Base-by-base conservation (phyloP, 1,140 invertebrate genomes). In the Drosophila baimaii region DNA sequence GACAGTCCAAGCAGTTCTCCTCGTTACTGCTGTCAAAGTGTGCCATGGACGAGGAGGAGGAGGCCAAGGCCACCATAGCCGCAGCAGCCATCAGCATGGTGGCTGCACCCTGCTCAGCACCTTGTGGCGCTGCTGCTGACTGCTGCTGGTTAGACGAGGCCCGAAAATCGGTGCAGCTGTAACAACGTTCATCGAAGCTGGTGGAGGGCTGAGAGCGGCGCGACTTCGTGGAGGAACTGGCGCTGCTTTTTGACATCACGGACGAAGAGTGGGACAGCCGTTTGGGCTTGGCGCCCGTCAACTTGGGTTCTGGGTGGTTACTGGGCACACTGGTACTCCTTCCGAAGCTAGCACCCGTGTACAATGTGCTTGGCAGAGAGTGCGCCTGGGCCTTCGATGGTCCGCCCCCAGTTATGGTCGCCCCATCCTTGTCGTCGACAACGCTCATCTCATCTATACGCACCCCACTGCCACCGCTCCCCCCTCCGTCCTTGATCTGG, bases 211-310 rank as follows among this genome's bases (percentile, higher is more conserved):
- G 74, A 0, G 85, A 82, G 2, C 81, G 88, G 2, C 90, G 82
- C 6, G 90, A 82, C 52, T 91, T 91, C 0, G 90, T 90, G 2
- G 84, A 68, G 4, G 85, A 83, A 9, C 47, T 59, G 3, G 85
- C 86, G 15, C 41, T 71, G 13, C 77, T 85, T 13, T 85, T 86
- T 8, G 90, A 91, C 41, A 91, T 86, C 21, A 90, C 47, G 2
- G 86, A 91, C 6, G 89, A 91, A 15, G 83, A 88, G 17, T 75
- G 79, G 3, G 88, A 85, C 1, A 90, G 55, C 19, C 90, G 86
- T 57, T 91, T 91, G 0, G 90, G 90, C 37, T 91, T 91, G 17
- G 90, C 88, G 6, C 90, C 89, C n/a, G 89, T 91, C n/a, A 89
- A 31, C 27, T 91, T 91, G 2, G 81, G 41, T 62, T 88, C 71